A percentile compares a stretch with the other conserved stretches of the same genome.
These are phyloP conservation scores for Schlechtendalia chinensis DNA, from an alignment of 1,140 invertebrate genomes.

Conservation along the genomic window DNA sequence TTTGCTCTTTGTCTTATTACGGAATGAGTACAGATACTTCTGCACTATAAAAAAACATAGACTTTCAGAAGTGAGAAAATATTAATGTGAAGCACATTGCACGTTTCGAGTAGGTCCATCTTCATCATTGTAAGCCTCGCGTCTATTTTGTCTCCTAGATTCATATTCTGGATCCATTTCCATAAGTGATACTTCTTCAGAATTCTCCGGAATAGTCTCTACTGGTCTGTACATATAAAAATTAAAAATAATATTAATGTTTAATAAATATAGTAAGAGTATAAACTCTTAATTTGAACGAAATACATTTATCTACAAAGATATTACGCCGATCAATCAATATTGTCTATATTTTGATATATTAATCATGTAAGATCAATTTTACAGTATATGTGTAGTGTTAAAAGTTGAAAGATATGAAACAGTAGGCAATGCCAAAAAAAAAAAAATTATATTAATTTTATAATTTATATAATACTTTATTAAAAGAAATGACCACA, in stretches of 20 bases:
- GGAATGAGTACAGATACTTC: constrained; percentile 32
- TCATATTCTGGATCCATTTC: constrained; percentile 74
- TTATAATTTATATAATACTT: no score
- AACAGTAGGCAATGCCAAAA: no score
- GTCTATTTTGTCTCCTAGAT: constrained; percentile 62
- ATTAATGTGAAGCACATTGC: constrained; percentile 86
- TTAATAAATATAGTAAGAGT: not conserved
- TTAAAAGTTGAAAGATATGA: no score
- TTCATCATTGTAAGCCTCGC: constrained; percentile 68
- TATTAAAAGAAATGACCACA: no score
- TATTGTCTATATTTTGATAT: no score
- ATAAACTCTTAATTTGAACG: not conserved
- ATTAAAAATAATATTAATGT: not conserved
- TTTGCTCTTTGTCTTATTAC: constrained; percentile 30
- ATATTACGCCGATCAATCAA: no score
- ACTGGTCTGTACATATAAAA: constrained; percentile 60
- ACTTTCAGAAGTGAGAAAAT: constrained; percentile 17
- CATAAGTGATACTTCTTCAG: constrained; percentile 74
- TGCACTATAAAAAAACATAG: constrained; percentile 28
- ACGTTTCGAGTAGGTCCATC: constrained; percentile 75
- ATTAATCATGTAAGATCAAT: no score
- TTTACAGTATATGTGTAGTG: no score
- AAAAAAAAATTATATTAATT: no score
- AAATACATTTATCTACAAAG: no score
- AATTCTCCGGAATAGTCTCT: constrained; percentile 77